Percentiles rank a stretch among this genome's conserved stretches.
phyloP scores from a whole-genome alignment of 2,113 vertebrate genomes.

The Cariama cristata region DNA sequence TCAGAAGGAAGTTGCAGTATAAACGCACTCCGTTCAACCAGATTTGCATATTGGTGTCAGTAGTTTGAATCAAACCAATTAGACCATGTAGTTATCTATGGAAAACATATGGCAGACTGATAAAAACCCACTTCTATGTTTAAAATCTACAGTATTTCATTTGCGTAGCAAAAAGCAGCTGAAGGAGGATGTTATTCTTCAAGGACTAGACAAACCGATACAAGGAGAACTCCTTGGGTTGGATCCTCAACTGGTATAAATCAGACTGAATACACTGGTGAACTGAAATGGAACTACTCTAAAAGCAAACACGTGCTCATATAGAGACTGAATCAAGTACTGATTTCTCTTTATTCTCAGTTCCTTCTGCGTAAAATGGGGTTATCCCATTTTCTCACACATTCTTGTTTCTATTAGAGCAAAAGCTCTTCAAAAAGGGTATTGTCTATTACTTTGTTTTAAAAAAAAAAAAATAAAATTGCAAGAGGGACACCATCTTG shows the following conservation, averaged over 20 bases:
- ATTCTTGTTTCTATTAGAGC: not conserved
- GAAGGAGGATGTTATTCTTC: constrained; percentile 40
- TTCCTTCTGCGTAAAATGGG: not conserved
- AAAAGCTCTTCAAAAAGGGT: not conserved
- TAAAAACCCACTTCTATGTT: constrained; percentile 46
- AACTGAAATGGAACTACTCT: not conserved
- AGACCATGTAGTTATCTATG: constrained; percentile 69
- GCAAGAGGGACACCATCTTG: not conserved
- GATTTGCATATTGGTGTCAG: constrained; percentile 74
- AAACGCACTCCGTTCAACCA: constrained; percentile 62
- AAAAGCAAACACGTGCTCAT: not conserved
- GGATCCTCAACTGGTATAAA: constrained; percentile 37
- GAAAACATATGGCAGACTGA: constrained; percentile 71
- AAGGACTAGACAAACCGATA: constrained; percentile 42
- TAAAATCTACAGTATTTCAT: constrained; percentile 67
- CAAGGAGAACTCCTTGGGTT: constrained; percentile 14
- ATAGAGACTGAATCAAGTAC: not conserved
- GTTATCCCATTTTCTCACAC: not conserved
- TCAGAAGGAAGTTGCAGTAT: constrained; percentile 54
- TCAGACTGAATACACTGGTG: not conserved
- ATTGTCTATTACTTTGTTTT: not conserved
- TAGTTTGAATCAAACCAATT: constrained; percentile 74
- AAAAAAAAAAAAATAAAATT: not conserved
- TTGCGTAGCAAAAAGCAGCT: constrained; percentile 58
- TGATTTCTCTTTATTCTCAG: constrained; percentile 17